A percentile compares a stretch with the other conserved stretches of the same genome.
Conservation (phyloP, 2,113 vertebrate species). For the Limnothrissa miodon region DNA sequence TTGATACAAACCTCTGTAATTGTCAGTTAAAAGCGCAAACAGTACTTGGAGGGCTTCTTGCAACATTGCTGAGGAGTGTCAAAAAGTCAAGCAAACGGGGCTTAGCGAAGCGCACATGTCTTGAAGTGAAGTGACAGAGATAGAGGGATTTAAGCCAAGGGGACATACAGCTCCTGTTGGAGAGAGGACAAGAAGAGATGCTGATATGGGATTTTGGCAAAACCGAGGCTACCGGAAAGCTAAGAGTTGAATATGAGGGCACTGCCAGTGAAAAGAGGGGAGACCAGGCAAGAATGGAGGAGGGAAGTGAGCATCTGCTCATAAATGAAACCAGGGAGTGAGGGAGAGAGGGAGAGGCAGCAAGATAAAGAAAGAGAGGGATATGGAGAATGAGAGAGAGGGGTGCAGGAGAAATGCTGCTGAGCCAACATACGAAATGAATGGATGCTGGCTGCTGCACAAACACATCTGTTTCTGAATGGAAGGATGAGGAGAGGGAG, state of each 20-base stretch:
- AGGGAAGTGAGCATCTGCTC: conserved; percentile 5
- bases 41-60: background rate
- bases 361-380: background rate
- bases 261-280: background rate
- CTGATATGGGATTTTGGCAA: background rate
- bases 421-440: background rate
- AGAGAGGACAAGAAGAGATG: conserved; percentile 1
- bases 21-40: conserved; percentile 56
- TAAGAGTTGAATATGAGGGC: background rate
- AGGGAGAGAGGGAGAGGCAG: background rate
- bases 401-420: background rate
- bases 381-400: conserved; percentile 13
- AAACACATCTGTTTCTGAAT: conserved; percentile 2
- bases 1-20: conserved; percentile 63
- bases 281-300: conserved; percentile 13
- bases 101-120: conserved; percentile 40
- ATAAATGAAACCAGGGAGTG: conserved; percentile 10
- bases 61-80: conserved; percentile 5
- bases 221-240: background rate
- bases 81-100: conserved; percentile 31
- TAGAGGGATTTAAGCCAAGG: background rate
- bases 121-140: conserved; percentile 24
- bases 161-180: background rate
- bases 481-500: background rate
- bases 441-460: background rate